Conservation (phyloP, 2,888 invertebrate species). For the Catonia carolina region DNA sequence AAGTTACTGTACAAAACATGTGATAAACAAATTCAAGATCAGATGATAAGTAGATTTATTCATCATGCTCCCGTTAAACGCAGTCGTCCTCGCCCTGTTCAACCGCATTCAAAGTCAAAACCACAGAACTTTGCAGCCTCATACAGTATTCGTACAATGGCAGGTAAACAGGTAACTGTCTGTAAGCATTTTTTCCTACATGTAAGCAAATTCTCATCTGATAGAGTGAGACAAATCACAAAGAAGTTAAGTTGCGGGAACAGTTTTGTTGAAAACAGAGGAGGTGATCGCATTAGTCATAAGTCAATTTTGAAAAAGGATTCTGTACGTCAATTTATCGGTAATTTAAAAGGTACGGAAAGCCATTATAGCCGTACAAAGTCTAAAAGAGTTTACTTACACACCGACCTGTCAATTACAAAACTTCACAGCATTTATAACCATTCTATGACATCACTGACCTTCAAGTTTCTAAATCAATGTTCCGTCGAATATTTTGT, state of each 20-base stretch:
- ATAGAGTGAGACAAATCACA: background rate
- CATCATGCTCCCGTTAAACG: too few species aligned
- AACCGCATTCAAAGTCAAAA: too few species aligned
- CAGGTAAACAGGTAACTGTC: too few species aligned
- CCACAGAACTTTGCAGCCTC: too few species aligned
- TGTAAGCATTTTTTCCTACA: background rate
- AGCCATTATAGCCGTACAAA: background rate
- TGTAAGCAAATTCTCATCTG: background rate
- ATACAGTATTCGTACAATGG: too few species aligned
- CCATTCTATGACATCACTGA: background rate
- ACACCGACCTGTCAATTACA: background rate
- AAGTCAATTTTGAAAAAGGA: background rate
- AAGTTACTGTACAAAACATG: too few species aligned
- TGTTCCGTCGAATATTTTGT: conserved; percentile 2
- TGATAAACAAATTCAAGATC: too few species aligned
- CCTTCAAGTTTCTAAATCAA: background rate
- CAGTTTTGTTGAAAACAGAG: background rate
- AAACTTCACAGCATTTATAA: background rate
- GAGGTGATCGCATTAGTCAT: background rate
- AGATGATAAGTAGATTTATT: too few species aligned
- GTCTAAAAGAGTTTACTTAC: background rate
- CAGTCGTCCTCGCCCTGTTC: too few species aligned
- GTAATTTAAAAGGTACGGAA: background rate
- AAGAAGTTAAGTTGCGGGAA: conserved; percentile 1
- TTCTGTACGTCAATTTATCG: background rate